Percentiles rank a stretch among this genome's conserved stretches.
These are phyloP conservation scores for Pseudopipra pipra DNA, from an alignment of 2,113 vertebrate genomes.

Conservation along the genomic window DNA sequence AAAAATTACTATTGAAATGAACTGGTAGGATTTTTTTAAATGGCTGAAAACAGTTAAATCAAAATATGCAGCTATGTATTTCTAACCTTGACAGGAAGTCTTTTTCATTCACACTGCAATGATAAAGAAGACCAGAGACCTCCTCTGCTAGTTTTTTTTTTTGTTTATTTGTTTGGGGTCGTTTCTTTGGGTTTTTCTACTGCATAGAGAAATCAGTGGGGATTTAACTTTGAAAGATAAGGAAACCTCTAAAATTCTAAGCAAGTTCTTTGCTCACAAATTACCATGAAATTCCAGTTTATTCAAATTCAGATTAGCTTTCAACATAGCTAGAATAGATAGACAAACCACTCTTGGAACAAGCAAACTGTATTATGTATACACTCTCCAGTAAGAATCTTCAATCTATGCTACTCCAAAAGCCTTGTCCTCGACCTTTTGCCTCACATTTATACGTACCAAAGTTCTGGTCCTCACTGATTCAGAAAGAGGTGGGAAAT, in stretches of 20 bases:
- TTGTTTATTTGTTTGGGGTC: not conserved
- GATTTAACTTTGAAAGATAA: not conserved
- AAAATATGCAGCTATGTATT: not conserved
- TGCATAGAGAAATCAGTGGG: not conserved
- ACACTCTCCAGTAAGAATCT: not conserved
- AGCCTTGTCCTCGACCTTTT: not conserved
- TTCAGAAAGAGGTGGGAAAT: slow-evolving; percentile 82
- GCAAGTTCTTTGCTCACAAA: not conserved
- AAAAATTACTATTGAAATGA: not conserved
- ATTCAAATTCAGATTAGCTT: not conserved
- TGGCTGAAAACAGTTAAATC: not conserved
- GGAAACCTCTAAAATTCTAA: not conserved
- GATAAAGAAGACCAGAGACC: not conserved
- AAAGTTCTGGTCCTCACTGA: slow-evolving; percentile 77
- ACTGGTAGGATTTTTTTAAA: not conserved
- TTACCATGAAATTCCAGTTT: not conserved
- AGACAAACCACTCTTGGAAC: not conserved
- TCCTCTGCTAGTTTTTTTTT: not conserved
- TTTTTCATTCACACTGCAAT: not conserved
- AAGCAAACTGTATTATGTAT: not conserved
- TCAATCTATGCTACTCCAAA: not conserved
- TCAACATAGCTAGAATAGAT: not conserved
- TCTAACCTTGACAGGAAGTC: not conserved
- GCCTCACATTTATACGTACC: slow-evolving; percentile 62
- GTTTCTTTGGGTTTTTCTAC: not conserved